Conservation (phyloP, 1,140 invertebrate species). For the Eupeodes corollae region DNA sequence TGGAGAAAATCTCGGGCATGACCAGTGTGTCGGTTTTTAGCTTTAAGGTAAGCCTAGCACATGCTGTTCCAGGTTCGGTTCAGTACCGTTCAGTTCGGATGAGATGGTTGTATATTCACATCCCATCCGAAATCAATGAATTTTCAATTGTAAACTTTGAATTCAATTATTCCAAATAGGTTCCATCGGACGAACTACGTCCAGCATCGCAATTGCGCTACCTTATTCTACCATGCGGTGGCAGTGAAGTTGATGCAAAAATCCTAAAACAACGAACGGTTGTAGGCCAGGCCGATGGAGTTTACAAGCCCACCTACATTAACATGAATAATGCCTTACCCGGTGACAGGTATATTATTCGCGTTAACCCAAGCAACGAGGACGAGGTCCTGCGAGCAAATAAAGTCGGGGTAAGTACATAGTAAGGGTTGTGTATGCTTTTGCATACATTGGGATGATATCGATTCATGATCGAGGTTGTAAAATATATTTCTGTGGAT, state of each 20-base stretch:
- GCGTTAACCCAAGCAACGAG: slow-evolving; percentile 29
- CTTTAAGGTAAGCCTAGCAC: slow-evolving; percentile 21
- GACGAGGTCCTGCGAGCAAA: slow-evolving; percentile 30
- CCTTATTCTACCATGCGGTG: slow-evolving; percentile 26
- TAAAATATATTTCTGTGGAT: neutral
- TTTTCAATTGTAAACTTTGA: neutral
- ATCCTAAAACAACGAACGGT: slow-evolving; percentile 16
- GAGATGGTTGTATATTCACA: neutral
- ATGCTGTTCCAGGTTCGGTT: neutral
- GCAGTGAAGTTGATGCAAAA: slow-evolving; percentile 26
- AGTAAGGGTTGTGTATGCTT: neutral
- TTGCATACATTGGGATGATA: neutral
- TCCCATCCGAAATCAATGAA: neutral
- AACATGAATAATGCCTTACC: slow-evolving; percentile 15
- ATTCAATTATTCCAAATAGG: slow-evolving; percentile 1
- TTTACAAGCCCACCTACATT: slow-evolving; percentile 29
- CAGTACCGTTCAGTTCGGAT: neutral
- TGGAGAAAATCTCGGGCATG: slow-evolving; percentile 25
- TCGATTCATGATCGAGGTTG: neutral
- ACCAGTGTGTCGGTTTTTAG: slow-evolving; percentile 29
- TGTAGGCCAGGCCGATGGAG: slow-evolving; percentile 14
- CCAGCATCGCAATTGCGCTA: slow-evolving; percentile 14
- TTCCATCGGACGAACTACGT: too few relatives aligned
- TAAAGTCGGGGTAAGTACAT: slow-evolving; percentile 24
- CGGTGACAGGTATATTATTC: slow-evolving; percentile 24